Base-by-base conservation (phyloP, 1,140 invertebrate genomes). In the Stenopsyche tienmushanensis region DNA sequence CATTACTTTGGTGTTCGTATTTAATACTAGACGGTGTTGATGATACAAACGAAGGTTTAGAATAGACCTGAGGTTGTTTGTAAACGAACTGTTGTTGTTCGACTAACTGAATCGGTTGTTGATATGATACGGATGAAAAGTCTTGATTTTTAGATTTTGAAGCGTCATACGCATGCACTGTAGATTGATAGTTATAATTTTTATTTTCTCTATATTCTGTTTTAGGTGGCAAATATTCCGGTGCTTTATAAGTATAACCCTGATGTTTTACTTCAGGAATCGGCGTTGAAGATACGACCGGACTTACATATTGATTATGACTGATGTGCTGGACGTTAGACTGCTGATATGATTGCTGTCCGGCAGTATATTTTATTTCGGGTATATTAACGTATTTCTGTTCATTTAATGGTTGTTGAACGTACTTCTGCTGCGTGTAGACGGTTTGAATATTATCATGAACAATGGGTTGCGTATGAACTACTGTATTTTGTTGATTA, bases 181-280 rank as follows among this genome's bases (percentile, higher is more conserved):
- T 45, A 65, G 58, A 41, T 70, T 66, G 42, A 26, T 42, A 3
- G 62, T 21, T 1, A 60, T 23, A 29, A 64, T n/a, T n/a, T n/a
- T n/a, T n/a, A n/a, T n/a, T n/a, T n/a, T n/a, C n/a, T 15, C 34
- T 34, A 15, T 20, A 50, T 52, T 74, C 72, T 21, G 67, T 70
- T 64, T 76, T 77, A 0, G 75, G 76, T 17, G 74, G 73, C 39
- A 77, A 69, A 64, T 78, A 78, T 66, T 79, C 77, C n/a, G 74
- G 73, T 34, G 72, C 72, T 72, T 75, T 74, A 54, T 75, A 78
- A 60, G 58, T 72, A 62, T 23, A 73, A 23, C 58, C 65, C 67
- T 50, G 72, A 73, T 9, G 72, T 71, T 15, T 67, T 41, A 34
- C 34, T 13, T 71, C 58, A 72, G 74, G 65, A 76, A 74, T 59